phyloP scores from a whole-genome alignment of 2,888 invertebrate genomes.

The Lasioglossum villosulum region DNA sequence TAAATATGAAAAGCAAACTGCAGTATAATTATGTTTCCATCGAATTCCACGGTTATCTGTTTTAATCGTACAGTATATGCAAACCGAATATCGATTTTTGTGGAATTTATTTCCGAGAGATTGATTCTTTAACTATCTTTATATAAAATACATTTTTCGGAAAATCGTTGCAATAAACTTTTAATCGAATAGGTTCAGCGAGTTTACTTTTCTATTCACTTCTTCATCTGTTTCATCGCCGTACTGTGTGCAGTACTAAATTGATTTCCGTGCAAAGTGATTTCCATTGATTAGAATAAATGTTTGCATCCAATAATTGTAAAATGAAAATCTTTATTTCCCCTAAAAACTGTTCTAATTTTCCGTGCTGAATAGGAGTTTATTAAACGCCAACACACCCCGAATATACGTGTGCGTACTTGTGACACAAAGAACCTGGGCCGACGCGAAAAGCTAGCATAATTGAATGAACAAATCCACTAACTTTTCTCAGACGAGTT shows the following conservation, averaged over 20 bases:
- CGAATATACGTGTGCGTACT: not conserved
- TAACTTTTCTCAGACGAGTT: not conserved
- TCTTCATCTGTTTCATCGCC: no score
- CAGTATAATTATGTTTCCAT: not conserved
- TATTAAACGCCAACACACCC: not conserved
- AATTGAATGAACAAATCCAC: slow-evolving; percentile 1
- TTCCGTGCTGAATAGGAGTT: not conserved
- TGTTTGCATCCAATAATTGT: not conserved
- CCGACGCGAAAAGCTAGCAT: not conserved
- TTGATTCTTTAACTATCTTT: not conserved
- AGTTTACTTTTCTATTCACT: no score
- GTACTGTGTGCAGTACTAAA: no score
- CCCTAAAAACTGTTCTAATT: not conserved
- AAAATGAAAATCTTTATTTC: no score
- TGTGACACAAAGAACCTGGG: not conserved
- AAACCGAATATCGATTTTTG: not conserved
- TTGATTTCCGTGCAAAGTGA: not conserved
- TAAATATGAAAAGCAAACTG: not conserved
- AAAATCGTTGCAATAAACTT: no score
- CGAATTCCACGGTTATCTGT: not conserved
- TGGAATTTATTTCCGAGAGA: not conserved
- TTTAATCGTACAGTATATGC: no score
- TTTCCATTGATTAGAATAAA: not conserved
- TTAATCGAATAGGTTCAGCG: no score
- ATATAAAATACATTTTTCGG: no score